These are phyloP conservation scores for Thamnophis elegans DNA, from an alignment of 2,797 vertebrate genomes.

Conservation along the genomic window DNA sequence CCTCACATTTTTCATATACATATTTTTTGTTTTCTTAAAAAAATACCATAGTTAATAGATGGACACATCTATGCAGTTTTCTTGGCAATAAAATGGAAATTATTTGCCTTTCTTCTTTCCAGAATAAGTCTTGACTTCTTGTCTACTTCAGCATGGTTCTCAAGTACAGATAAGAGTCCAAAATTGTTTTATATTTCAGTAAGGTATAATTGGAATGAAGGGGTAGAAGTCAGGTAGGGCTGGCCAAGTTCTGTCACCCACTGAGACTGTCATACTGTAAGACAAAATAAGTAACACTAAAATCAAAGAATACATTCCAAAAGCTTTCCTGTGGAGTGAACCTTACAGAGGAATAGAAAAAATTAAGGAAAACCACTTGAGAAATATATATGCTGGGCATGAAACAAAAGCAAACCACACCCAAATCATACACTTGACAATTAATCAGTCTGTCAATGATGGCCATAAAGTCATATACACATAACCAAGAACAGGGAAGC, in stretches of 20 bases:
- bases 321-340: background rate
- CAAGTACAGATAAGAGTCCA: background rate
- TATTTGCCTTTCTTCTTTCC: background rate
- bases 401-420: background rate
- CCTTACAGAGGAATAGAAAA: background rate
- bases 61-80: background rate
- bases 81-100: background rate
- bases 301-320: background rate
- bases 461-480: background rate
- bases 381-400: background rate
- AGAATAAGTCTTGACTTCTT: background rate
- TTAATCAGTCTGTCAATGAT: background rate
- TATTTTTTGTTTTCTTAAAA: background rate
- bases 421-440: background rate
- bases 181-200: background rate
- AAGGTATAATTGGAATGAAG: background rate
- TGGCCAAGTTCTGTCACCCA: background rate
- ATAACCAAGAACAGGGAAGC: background rate
- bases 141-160: background rate
- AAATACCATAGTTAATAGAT: background rate
- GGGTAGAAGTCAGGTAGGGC: background rate
- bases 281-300: background rate
- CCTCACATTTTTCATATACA: background rate
- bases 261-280: background rate
- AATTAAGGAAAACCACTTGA: background rate